Percentiles rank a stretch among this genome's conserved stretches.
These are phyloP conservation scores for Alouatta palliata DNA, from an alignment of 2,113 vertebrate species.

Conservation along the genomic window DNA sequence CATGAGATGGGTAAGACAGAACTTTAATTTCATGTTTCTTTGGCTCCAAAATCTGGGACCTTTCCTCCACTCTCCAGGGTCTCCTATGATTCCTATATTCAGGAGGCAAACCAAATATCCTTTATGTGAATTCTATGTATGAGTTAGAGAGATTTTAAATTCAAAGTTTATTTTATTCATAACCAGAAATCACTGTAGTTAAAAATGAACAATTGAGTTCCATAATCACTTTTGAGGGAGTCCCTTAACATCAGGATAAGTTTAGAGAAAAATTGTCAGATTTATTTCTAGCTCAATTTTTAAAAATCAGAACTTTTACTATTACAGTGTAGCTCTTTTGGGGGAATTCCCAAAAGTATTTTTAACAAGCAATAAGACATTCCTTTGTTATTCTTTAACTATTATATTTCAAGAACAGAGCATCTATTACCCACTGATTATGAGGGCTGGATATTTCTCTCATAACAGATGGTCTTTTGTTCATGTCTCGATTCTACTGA, in stretches of 20 bases:
- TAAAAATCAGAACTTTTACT: slow-evolving; percentile 75
- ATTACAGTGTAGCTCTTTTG: slow-evolving; percentile 67
- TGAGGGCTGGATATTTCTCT: slow-evolving; percentile 77
- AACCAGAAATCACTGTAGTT: slow-evolving; percentile 46
- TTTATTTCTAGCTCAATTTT: slow-evolving; percentile 49
- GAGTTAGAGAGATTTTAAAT: background rate
- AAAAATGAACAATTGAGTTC: slow-evolving; percentile 66
- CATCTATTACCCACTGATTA: slow-evolving; percentile 73
- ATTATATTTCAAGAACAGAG: slow-evolving; percentile 67
- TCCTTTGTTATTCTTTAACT: slow-evolving; percentile 68
- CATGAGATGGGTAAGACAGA: background rate
- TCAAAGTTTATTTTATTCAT: slow-evolving; percentile 67
- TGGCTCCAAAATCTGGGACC: background rate
- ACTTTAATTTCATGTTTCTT: background rate
- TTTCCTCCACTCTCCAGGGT: background rate
- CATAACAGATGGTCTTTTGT: slow-evolving; percentile 82
- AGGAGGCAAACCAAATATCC: background rate
- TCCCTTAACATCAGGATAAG: slow-evolving; percentile 45
- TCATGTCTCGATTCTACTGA: slow-evolving; percentile 74
- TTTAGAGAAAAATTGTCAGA: slow-evolving; percentile 64
- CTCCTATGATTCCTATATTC: background rate
- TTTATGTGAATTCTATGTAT: slow-evolving; percentile 15
- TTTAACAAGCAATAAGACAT: slow-evolving; percentile 75
- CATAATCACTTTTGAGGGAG: slow-evolving; percentile 70
- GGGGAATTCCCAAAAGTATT: slow-evolving; percentile 78